Conservation (phyloP, 2,113 vertebrate species). For the Chamaetylas fuelleborni region DNA sequence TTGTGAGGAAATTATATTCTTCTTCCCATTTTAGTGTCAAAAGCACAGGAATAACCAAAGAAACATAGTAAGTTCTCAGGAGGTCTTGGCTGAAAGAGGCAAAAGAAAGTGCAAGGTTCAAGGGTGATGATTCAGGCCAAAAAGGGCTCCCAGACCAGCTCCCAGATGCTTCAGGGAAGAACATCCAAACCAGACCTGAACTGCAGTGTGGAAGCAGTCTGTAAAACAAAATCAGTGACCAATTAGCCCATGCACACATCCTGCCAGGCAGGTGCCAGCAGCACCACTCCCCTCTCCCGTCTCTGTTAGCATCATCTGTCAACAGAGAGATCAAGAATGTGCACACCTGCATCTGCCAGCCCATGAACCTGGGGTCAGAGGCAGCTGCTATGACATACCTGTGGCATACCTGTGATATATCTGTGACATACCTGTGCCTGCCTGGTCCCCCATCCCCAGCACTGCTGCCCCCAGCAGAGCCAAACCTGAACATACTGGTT, state of each 20-base stretch:
- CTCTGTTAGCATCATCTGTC: not conserved
- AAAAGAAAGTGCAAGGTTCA: not conserved
- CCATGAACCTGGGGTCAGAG: not conserved
- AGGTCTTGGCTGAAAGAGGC: not conserved
- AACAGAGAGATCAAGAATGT: not conserved
- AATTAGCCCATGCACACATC: not conserved
- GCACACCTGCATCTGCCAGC: not conserved
- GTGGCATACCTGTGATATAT: not conserved
- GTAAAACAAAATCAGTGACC: not conserved
- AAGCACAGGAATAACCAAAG: not conserved
- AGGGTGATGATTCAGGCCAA: not conserved
- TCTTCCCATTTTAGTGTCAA: not conserved
- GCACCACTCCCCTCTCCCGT: not conserved
- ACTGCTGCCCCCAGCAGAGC: not conserved
- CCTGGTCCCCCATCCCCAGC: not conserved
- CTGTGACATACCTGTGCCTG: not conserved
- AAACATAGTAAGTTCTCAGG: not conserved
- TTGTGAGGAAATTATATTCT: not conserved
- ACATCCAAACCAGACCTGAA: not conserved
- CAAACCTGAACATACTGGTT: not conserved
- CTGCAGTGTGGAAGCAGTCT: not conserved
- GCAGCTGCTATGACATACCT: not conserved
- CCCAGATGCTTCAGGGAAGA: not conserved
- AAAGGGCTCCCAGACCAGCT: not conserved
- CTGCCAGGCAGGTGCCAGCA: not conserved